Base-by-base conservation (phyloP, 2,113 vertebrate genomes). In the Eublepharis macularius region DNA sequence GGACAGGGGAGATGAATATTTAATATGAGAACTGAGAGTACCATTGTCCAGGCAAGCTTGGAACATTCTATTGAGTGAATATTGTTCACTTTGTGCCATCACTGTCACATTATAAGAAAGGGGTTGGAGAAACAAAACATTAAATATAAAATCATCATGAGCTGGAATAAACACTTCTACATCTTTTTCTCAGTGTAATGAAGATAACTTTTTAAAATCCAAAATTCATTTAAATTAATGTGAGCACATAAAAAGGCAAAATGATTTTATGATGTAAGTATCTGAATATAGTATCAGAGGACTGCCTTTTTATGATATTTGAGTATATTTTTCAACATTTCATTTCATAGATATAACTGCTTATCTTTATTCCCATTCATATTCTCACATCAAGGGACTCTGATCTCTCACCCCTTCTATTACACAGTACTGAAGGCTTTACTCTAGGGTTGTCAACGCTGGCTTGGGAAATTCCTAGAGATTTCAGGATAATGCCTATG, bases 141-240 rank as follows among this genome's bases (percentile, higher is more conserved):
- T 57, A 57, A n/a, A 57, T 11, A 57, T 57, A 21, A 57, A 21
- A 21, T 88, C 34, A 88, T 88, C n/a, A 75, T 65, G 80, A 88
- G 68, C 1, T 49, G 17, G 36, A 19, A 79, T 6, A 76, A 90
- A 84, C 9, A 57, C 36, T 72, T 57, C 21, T 57, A 11, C n/a
- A 68, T 19, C 6, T 76, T 84, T 51, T 43, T 90, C 87, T 84
- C 49, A 6, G 43, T 85, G 47, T 51, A 70, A 70, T 85, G 21
- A 16, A 13, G n/a, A 65, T 32, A 70, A 80, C 73, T 89, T 51
- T 75, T 47, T 13, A 57, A 57, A 57, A 43, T 80, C 12, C 68
- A 45, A 29, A 45, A 79, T 29, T 47, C n/a, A 57, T 41, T 76
- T 49, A 29, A 68, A 73, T 69, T 80, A 72, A 82, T 72, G 69